A percentile compares a stretch with the other conserved stretches of the same genome.
Evolutionary conservation across 2,888 invertebrate species (phyloP).

Genomic region (Hetaerina titia): DNA sequence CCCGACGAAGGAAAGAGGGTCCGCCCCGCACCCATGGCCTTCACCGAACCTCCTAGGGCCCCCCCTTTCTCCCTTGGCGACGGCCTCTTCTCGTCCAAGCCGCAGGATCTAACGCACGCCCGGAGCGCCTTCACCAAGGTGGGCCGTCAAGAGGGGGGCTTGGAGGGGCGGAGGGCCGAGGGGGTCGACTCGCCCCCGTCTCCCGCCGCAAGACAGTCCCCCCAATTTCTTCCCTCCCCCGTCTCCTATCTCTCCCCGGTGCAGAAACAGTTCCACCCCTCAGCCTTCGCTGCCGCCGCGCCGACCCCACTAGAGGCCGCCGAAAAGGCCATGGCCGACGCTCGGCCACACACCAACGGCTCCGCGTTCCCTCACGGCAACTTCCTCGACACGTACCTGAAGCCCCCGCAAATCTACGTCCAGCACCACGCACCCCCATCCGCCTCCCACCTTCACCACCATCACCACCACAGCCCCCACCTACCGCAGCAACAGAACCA

Average conservation of each 20-base stretch:
- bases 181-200: conserved; percentile 70
- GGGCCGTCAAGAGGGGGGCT: conserved; percentile 55
- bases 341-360: conserved; percentile 70
- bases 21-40: conserved; percentile 73
- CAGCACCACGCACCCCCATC: conserved; percentile 43
- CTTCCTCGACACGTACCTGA: conserved; percentile 70
- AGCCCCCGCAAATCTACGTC: conserved; percentile 74
- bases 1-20: conserved; percentile 83
- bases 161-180: conserved; percentile 34
- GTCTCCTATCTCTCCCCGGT: conserved; percentile 84
- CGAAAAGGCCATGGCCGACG: conserved; percentile 50
- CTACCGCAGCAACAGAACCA: conserved; percentile 25
- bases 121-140: conserved; percentile 93
- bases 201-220: conserved; percentile 49
- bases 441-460: conserved; percentile 44
- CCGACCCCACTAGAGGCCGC: background rate
- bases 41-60: conserved; percentile 74
- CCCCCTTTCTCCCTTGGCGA: conserved; percentile 53
- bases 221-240: background rate
- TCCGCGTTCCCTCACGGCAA: conserved; percentile 69
- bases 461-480: conserved; percentile 69
- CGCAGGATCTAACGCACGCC: conserved; percentile 73
- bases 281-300: conserved; percentile 75
- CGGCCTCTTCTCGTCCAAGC: conserved; percentile 72
- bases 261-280: conserved; percentile 89